Percentiles rank a stretch among this genome's conserved stretches.
phyloP scores from a whole-genome alignment of 2,113 vertebrate genomes.

The Plecturocebus donacophilus region DNA sequence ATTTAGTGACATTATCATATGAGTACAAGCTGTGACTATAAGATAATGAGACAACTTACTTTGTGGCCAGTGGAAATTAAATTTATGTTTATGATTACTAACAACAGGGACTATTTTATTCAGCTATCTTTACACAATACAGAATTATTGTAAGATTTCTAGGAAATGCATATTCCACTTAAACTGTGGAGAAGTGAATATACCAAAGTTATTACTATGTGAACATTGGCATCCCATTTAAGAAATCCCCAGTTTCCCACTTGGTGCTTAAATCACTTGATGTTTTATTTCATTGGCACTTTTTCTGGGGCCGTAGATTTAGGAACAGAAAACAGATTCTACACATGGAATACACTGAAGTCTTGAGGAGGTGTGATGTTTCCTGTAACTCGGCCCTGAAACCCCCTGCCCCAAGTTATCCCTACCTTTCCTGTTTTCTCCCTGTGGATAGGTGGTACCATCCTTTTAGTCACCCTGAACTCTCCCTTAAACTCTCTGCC shows the following conservation, averaged over 20 bases:
- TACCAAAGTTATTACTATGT: neutral
- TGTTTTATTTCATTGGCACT: neutral
- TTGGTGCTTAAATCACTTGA: neutral
- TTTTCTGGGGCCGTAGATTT: neutral
- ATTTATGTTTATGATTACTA: constrained; percentile 26
- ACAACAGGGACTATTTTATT: neutral
- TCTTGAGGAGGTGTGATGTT: neutral
- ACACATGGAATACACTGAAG: neutral
- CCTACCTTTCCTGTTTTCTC: neutral
- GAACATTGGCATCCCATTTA: neutral
- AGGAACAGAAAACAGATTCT: neutral
- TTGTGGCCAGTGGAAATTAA: neutral
- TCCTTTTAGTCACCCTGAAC: neutral
- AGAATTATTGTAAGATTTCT: neutral
- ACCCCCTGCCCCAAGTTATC: neutral
- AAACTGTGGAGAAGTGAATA: neutral
- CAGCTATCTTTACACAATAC: neutral
- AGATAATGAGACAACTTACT: constrained; percentile 8
- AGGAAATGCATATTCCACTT: constrained; percentile 13
- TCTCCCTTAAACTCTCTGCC: neutral
- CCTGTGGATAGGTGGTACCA: neutral
- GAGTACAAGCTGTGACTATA: constrained; percentile 21
- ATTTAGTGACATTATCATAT: constrained; percentile 9
- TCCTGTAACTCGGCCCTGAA: neutral
- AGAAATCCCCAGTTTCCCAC: neutral